Evolutionary conservation across 2,113 vertebrate species (phyloP).

Genomic region (Benitochromis conjunctus): DNA sequence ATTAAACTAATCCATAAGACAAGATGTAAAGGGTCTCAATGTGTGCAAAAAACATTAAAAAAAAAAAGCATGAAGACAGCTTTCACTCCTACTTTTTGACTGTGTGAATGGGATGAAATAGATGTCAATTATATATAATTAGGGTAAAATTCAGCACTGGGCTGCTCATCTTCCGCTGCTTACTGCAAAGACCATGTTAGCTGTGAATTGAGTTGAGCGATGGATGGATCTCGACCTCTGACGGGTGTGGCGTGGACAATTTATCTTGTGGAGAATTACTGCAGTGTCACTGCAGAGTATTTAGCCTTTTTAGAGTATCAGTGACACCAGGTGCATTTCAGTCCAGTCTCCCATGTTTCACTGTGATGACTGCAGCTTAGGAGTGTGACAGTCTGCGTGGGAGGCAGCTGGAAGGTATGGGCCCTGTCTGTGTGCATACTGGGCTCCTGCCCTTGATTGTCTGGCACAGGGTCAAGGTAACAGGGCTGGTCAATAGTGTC

Average conservation of each 20-base stretch:
- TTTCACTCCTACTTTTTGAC: neutral
- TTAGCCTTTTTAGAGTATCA: slow-evolving; percentile 3
- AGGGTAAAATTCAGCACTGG: neutral
- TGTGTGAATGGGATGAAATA: slow-evolving; percentile 7
- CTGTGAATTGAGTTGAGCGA: neutral
- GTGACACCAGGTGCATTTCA: slow-evolving; percentile 21
- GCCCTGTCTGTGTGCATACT: neutral
- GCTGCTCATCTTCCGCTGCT: neutral
- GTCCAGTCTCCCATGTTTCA: slow-evolving; percentile 8
- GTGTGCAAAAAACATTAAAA: neutral
- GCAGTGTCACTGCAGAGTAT: neutral
- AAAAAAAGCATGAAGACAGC: neutral
- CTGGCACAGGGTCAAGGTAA: slow-evolving; percentile 44
- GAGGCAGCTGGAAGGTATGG: slow-evolving; percentile 21
- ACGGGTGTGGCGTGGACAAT: neutral
- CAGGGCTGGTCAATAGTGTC: neutral
- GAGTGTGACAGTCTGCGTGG: slow-evolving; percentile 30
- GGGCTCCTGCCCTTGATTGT: slow-evolving; percentile 46
- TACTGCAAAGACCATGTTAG: neutral
- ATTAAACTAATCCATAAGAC: neutral
- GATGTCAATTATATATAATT: slow-evolving; percentile 12
- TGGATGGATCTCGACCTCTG: neutral
- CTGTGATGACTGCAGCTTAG: slow-evolving; percentile 7
- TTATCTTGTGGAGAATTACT: neutral
- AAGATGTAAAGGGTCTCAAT: neutral